Percentiles rank a stretch among this genome's conserved stretches.
phyloP scores from a whole-genome alignment of 1,140 invertebrate species.

The Formica selysi region DNA sequence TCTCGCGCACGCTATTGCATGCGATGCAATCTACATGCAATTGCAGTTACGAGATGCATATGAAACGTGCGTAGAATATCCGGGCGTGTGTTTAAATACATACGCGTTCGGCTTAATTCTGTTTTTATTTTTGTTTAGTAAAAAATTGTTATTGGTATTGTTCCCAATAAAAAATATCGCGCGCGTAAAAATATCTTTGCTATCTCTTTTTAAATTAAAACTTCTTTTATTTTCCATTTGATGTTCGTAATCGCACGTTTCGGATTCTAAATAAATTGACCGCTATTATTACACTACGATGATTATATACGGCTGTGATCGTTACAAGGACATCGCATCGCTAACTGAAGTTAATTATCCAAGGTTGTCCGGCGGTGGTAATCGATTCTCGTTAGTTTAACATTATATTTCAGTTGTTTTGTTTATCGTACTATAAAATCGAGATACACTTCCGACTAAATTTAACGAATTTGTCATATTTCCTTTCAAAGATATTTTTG shows the following conservation, averaged over 20 bases:
- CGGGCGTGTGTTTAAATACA: neutral
- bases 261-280: slow-evolving; percentile 16
- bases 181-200: neutral
- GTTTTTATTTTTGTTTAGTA: neutral
- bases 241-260: neutral
- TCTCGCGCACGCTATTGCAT: slow-evolving; percentile 17
- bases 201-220: neutral
- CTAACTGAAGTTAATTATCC: slow-evolving; percentile 40
- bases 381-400: slow-evolving; percentile 1
- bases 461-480: neutral
- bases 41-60: slow-evolving; percentile 17
- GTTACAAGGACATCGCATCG: slow-evolving; percentile 10
- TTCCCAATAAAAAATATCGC: neutral
- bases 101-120: neutral
- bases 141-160: neutral
- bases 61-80: neutral
- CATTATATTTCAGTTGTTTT: slow-evolving; percentile 4
- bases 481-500: neutral
- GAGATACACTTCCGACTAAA: neutral
- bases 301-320: slow-evolving; percentile 23
- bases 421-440: neutral
- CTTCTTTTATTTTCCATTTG: neutral
- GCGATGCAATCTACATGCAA: slow-evolving; percentile 1
- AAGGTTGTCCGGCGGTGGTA: neutral
- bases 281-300: neutral